phyloP scores from a whole-genome alignment of 2,888 invertebrate species.

The Synergus gifuensis region DNA sequence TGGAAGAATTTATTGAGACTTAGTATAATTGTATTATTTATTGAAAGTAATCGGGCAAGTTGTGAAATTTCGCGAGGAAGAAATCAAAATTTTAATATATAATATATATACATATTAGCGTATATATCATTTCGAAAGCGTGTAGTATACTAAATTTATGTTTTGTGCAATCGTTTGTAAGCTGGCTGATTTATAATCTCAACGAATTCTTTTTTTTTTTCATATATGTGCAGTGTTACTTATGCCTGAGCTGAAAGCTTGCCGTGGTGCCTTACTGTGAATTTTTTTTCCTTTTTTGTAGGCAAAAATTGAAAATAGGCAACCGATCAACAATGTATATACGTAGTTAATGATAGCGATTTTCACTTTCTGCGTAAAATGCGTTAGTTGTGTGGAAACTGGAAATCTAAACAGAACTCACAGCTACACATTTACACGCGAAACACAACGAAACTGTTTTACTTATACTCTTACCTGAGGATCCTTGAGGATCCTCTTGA shows the following conservation, averaged over 20 bases:
- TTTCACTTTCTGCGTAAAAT: not conserved
- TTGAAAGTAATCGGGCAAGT: conserved; percentile 48
- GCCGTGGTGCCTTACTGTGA: conserved; percentile 33
- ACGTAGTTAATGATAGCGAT: conserved; percentile 30
- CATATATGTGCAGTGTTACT: conserved; percentile 6
- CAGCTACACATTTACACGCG: conserved; percentile 58
- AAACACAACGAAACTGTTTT: conserved; percentile 67
- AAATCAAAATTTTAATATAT: conserved; percentile 67
- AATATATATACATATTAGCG: conserved; percentile 34
- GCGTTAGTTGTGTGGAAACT: conserved; percentile 44
- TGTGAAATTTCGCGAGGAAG: conserved; percentile 43
- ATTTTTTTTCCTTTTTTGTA: not conserved
- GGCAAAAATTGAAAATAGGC: conserved; percentile 23
- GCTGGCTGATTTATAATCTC: conserved; percentile 25
- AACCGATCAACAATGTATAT: conserved; percentile 10
- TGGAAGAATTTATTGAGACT: conserved; percentile 40
- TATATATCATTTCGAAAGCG: conserved; percentile 33
- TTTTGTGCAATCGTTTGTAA: conserved; percentile 32
- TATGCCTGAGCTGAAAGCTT: conserved; percentile 5
- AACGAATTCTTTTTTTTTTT: not conserved
- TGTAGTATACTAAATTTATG: conserved; percentile 28
- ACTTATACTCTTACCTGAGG: conserved; percentile 72
- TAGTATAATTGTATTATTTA: conserved; percentile 54
- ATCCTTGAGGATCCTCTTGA: conserved; percentile 66
- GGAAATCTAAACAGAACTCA: conserved; percentile 50